Conservation (phyloP, 2,113 vertebrate genomes). For the Scolopax mira region DNA sequence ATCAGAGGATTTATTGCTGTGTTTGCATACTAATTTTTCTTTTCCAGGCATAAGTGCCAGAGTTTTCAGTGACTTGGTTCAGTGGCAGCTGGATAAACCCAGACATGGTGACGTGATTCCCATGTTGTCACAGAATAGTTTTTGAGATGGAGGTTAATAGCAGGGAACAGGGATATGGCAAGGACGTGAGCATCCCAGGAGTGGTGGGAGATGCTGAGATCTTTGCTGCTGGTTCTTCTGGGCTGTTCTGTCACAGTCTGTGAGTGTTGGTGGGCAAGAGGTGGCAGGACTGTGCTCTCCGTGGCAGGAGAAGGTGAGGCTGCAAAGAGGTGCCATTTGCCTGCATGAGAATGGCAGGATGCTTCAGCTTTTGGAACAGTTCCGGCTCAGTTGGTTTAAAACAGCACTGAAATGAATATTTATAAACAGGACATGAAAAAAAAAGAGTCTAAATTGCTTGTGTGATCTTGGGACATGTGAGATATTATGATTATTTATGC, state of each 20-base stretch:
- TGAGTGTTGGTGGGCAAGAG: neutral
- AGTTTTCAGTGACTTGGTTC: neutral
- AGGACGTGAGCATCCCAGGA: neutral
- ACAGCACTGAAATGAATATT: slow-evolving; percentile 54
- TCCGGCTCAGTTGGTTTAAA: slow-evolving; percentile 36
- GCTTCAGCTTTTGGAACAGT: neutral
- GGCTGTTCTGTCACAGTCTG: neutral
- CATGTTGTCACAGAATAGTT: neutral
- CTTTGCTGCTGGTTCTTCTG: neutral
- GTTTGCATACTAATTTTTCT: slow-evolving; percentile 43
- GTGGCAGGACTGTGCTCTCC: neutral
- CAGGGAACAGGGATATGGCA: neutral
- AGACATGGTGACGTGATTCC: neutral
- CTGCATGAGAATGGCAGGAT: neutral
- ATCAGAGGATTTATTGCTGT: slow-evolving; percentile 48
- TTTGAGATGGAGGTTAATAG: neutral
- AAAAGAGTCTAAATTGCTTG: slow-evolving; percentile 6
- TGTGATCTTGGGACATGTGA: slow-evolving; percentile 27
- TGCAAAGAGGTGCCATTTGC: neutral
- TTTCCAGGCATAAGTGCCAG: neutral
- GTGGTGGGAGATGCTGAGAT: neutral
- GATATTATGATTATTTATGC: slow-evolving; percentile 18
- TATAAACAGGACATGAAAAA: neutral
- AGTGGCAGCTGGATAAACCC: neutral
- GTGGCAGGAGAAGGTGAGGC: neutral